Evolutionary conservation across 2,113 vertebrate genomes (phyloP), one percentile per base, ranked within the genome.

Genomic region (Gobiocypris rarus): DNA sequence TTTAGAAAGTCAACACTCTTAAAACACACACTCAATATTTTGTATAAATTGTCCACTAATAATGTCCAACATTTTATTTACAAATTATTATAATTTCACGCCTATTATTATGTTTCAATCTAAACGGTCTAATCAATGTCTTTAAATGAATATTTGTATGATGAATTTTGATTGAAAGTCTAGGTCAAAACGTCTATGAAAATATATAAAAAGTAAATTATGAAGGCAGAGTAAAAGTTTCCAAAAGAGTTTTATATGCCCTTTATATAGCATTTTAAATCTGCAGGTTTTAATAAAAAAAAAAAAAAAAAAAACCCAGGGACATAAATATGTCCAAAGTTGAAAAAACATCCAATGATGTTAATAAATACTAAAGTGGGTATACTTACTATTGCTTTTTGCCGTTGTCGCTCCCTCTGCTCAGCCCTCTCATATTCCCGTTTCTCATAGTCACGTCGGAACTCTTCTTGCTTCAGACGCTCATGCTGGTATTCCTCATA

Each of bases 401-500:
- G 96, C 86, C 92, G 94, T 89, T 97, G 96, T 83, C 93, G 95
- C 90, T 98, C 97, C 87, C 97, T 96, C 92, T 98, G 97, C 90
- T 96, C 97, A 87, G 96, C 96, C 93, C 96, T 94, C 89, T 98
- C 97, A 28, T 94, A 96, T 94, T 98, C 97, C 89, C 95, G 95
- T 92, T 97, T 97, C 94, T 98, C 97, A 88, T 95, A 95, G 91
- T 97, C 96, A 91, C 92, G 95, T 87, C 93, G 96, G 88, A 97
- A 95, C 90, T 99, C 97, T 92, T 99, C 97, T 93, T 95, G 95
- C 94, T 96, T 97, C 93, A 98, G 95, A 92, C 94, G 95, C 92
- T 98, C 97, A 48, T 97, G 96, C 93, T 99, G 96, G 94, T 98
- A 97, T 61, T 98, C 97, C 93, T 99, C 98, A 74, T 97, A 98